Percentiles rank a stretch among this genome's conserved stretches.
Conservation (phyloP, 1,140 invertebrate species). For the Sarcophaga peregrina region DNA sequence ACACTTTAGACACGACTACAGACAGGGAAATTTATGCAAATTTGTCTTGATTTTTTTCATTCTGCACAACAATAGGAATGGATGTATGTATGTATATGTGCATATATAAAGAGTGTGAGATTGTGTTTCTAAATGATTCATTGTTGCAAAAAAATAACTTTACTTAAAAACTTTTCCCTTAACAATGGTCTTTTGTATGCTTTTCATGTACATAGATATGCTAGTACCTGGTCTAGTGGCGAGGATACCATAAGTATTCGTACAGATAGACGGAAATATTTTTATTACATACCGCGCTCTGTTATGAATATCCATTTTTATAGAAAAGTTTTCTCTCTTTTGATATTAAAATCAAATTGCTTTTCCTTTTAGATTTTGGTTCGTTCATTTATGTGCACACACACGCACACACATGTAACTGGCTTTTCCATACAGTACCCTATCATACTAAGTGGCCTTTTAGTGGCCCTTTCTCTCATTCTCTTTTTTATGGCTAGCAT, state of each 20-base stretch:
- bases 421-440: too few species aligned
- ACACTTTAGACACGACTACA: background rate
- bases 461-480: too few species aligned
- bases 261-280: background rate
- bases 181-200: background rate
- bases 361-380: background rate
- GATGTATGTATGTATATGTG: background rate
- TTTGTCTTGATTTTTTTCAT: constrained; percentile 7
- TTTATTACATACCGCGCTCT: background rate
- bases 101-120: too few species aligned
- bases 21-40: constrained; percentile 6
- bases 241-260: background rate
- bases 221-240: background rate
- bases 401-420: too few species aligned
- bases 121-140: background rate
- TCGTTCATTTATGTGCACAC: too few species aligned
- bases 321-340: background rate
- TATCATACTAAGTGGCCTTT: too few species aligned
- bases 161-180: background rate
- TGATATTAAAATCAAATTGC: background rate
- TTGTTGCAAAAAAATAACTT: constrained; percentile 14
- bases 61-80: background rate
- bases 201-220: constrained; percentile 14
- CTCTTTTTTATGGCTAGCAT: too few species aligned
- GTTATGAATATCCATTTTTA: background rate